A percentile compares a stretch with the other conserved stretches of the same genome.
Evolutionary conservation across 37 sponge, comb jelly and placozoan genomes (phyloP).

Genomic region (Geodia barretti): DNA sequence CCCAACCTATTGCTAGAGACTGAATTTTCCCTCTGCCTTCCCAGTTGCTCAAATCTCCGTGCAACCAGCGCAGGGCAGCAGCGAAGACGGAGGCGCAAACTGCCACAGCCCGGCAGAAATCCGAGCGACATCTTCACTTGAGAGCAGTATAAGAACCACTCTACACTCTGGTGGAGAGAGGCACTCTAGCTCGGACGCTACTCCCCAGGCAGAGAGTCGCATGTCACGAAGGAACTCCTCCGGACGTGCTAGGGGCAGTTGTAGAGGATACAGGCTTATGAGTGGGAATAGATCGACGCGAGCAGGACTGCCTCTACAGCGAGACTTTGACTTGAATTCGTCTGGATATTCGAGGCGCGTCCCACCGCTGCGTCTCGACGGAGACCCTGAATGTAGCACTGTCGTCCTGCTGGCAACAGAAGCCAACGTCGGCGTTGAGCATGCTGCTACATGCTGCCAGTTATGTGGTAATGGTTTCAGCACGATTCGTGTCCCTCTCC

Average conservation of each 20-base stretch:
- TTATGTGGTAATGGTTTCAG: slow-evolving; percentile 36
- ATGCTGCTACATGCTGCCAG: slow-evolving; percentile 23
- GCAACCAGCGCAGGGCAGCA: slow-evolving; percentile 3
- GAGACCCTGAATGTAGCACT: neutral
- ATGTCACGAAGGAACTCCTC: neutral
- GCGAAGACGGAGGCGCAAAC: neutral
- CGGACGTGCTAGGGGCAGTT: slow-evolving; percentile 7
- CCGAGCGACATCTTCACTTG: neutral
- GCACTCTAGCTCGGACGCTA: neutral
- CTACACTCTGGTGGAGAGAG: neutral
- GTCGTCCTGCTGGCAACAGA: slow-evolving; percentile 3
- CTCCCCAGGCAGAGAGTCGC: neutral
- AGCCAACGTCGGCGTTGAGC: neutral
- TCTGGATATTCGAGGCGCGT: neutral
- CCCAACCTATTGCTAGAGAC: neutral
- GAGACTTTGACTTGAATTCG: neutral
- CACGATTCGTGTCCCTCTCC: slow-evolving; percentile 47
- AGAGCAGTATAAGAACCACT: neutral
- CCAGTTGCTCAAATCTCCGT: slow-evolving; percentile 27
- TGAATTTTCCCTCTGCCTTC: too few relatives aligned
- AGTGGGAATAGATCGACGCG: neutral
- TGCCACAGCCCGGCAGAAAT: neutral
- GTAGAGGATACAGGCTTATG: neutral
- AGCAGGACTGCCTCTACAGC: slow-evolving; percentile 30
- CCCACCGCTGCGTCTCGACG: neutral